Base-by-base conservation (phyloP, 2,113 vertebrate genomes). In the Sitta europaea region DNA sequence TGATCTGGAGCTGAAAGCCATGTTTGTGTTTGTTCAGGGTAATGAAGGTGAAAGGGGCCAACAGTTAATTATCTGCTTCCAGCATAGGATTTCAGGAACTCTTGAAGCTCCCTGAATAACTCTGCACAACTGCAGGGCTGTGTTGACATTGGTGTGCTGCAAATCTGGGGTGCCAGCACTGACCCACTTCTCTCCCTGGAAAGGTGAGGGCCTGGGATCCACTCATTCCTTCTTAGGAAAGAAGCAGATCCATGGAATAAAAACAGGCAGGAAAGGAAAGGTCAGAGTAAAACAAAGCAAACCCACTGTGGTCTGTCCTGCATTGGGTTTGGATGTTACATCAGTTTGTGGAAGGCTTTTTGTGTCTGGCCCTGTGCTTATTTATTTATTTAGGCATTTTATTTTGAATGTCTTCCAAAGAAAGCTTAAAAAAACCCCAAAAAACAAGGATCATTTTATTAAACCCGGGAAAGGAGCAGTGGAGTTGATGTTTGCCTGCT, bases 241-340 rank as follows among this genome's bases (percentile, higher is more conserved):
- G 27, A 8, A 38, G 48, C 45, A 80, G 63, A 36, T 72, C 58
- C 27, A 1, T 8, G 59, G 48, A 65, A 70, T 80, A 62, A 80
- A 72, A 67, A 29, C 27, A 43, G 21, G 51, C 14, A 7, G 17
- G 50, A 50, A 29, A 45, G 22, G 18, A 66, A 38, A 84, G 65
- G 36, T 86, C 7, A 6, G 54, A 55, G 36, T 3, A 27, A 40
- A 75, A 21, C 14, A 14, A 8, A 24, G 12, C 31, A 50, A 28
- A 62, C 16, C 1, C 71, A 6, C 33, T 0, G 0, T 40, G 40
- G 12, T 67, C n/a, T 73, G 24, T 55, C 57, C 61, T 51, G 16
- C 2, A 0, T 15, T 20, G 55, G 45, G 45, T 72, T 77, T 85
- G 38, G 43, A 23, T 11, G 33, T 61, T 38, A 3, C 29, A 29